Percentiles rank a stretch among this genome's conserved stretches.
phyloP scores from a whole-genome alignment of 2,113 vertebrate species.

The Microcebus jonahi region DNA sequence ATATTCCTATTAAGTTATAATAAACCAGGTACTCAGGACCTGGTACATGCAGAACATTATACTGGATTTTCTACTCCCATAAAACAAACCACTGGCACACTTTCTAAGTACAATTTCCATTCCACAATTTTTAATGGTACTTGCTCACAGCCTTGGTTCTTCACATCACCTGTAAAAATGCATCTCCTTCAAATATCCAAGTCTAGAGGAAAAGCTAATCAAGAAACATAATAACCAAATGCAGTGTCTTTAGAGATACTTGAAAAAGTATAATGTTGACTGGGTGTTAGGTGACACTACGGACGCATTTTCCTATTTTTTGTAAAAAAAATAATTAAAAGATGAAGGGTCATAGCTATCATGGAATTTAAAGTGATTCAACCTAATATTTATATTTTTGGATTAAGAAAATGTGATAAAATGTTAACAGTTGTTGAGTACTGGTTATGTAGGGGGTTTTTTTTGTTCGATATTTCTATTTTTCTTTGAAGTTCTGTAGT shows the following conservation, averaged over 20 bases:
- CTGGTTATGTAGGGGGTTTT: accelerated
- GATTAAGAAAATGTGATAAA: not conserved
- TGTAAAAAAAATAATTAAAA: not conserved
- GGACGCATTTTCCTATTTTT: not conserved
- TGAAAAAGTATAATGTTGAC: not conserved
- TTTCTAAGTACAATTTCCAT: not conserved
- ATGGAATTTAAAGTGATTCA: not conserved
- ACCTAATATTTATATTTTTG: constrained; percentile 22
- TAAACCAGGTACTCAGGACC: not conserved
- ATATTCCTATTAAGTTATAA: constrained; percentile 5
- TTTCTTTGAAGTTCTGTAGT: not conserved
- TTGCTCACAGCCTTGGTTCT: not conserved
- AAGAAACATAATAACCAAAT: not conserved
- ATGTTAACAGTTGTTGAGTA: not conserved
- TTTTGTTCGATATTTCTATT: not conserved
- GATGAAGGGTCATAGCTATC: not conserved
- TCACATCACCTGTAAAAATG: not conserved
- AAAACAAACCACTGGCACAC: not conserved
- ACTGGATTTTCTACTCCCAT: not conserved
- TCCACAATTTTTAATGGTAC: not conserved
- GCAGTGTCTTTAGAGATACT: not conserved
- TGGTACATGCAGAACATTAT: no score
- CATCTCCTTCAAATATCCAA: not conserved
- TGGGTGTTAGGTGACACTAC: not conserved
- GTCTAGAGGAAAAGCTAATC: not conserved